Evolutionary conservation across 2,888 invertebrate genomes (phyloP), one percentile per base, ranked within the genome.

Genomic region (Tenthredo livida): DNA sequence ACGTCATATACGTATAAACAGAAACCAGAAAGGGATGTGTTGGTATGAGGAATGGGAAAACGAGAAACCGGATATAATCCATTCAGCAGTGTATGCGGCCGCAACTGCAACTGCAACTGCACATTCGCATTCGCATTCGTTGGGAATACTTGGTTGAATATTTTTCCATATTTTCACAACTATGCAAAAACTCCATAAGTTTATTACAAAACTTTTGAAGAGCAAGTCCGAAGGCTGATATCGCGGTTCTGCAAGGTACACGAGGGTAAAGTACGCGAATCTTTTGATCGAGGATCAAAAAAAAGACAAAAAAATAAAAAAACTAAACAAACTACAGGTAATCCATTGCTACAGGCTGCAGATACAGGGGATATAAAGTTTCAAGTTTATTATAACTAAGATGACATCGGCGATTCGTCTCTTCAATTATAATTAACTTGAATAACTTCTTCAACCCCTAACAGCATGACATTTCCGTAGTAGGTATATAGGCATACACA

Each of bases 121-220:
- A 54, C 54, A 77, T 25, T n/a, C 17, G 54, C 54, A 54, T 25
- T n/a, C 17, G 54, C 37, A 70, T 83, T 43, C 83, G 65, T 50
- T 33, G 37, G 67, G 37, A 47, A 83, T 83, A 83, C 67, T 67
- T 47, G 33, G 54, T 43, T 7, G 83, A 83, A 83, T 83, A 83
- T 83, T 83, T 83, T 83, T 83, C 83, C 83, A 83, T 83, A 83
- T 83, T 83, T 73, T 83, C 29, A 33, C 83, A 83, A 83, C 83
- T 67, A 70, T 83, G 33, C 50, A 29, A 54, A 83, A 70, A 50
- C 47, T 58, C 67, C 29, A 15, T 82, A 83, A 83, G 67, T 83
- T 83, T 83, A 70, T 83, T 83, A 83, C 67, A 2, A 6, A 70
- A 83, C 47, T 83, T 83, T 83, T 40, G 15, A 61, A 40, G 33